Conservation (phyloP, 2,888 invertebrate genomes). For the Penaeus monodon region DNA sequence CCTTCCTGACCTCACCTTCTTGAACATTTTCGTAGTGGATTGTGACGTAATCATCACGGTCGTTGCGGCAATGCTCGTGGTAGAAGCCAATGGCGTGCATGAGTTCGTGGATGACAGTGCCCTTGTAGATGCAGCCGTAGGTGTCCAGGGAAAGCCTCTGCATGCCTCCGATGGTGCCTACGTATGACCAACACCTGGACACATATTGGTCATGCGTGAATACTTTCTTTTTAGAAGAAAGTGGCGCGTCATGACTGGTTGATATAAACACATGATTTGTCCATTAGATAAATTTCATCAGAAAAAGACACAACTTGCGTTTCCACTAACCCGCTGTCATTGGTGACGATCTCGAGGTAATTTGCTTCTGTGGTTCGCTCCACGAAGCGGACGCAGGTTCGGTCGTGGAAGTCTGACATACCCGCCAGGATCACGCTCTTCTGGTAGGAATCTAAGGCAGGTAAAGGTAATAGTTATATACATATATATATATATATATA, state of each 20-base stretch:
- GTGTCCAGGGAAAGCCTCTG: conserved; percentile 29
- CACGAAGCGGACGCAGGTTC: conserved; percentile 36
- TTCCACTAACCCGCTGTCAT: conserved; percentile 29
- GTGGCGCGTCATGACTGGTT: too few species aligned
- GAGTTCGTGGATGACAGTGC: conserved; percentile 48
- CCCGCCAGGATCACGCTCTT: conserved; percentile 12
- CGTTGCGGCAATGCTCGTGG: conserved; percentile 40
- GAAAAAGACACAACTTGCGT: too few species aligned
- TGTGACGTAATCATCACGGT: conserved; percentile 40
- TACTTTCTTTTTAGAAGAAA: too few species aligned
- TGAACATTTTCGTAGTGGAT: conserved; percentile 38
- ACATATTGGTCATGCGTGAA: not conserved
- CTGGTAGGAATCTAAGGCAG: conserved; percentile 3
- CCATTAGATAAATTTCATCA: too few species aligned
- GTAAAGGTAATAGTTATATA: too few species aligned
- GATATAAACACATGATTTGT: too few species aligned
- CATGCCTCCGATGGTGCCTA: conserved; percentile 43
- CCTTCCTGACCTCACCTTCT: not conserved
- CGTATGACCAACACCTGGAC: conserved; percentile 41
- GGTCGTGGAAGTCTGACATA: conserved; percentile 30
- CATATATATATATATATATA: too few species aligned
- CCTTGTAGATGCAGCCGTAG: conserved; percentile 28
- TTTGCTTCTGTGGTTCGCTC: conserved; percentile 20
- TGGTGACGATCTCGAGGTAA: conserved; percentile 44
- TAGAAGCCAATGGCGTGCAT: conserved; percentile 46